Conservation (phyloP, 2,797 vertebrate species). For the Chromobotia macracanthus region DNA sequence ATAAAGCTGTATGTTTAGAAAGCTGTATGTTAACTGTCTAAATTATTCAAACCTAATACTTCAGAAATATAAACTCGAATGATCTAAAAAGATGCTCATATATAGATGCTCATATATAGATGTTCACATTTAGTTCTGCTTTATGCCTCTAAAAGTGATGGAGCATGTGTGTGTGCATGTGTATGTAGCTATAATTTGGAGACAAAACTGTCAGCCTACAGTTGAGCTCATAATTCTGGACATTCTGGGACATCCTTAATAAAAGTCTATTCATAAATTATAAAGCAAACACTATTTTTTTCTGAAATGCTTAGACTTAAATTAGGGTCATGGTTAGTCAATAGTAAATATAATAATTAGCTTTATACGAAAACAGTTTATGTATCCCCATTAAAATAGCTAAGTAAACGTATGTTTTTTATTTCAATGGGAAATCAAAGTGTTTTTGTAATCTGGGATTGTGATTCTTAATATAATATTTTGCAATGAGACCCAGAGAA, state of each 20-base stretch:
- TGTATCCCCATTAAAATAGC: not conserved
- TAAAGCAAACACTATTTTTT: not conserved
- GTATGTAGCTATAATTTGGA: not conserved
- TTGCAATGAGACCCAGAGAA: not conserved
- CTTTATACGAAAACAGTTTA: not conserved
- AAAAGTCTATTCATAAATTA: no score
- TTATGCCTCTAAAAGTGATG: constrained; percentile 23
- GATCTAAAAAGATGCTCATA: constrained; percentile 14
- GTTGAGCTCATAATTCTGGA: no score
- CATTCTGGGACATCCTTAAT: no score
- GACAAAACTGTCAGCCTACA: not conserved
- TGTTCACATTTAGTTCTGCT: constrained; percentile 1
- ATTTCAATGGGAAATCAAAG: constrained; percentile 19
- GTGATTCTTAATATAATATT: constrained; percentile 19
- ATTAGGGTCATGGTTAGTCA: not conserved
- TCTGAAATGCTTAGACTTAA: not conserved
- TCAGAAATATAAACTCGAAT: constrained; percentile 20
- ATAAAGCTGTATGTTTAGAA: not conserved
- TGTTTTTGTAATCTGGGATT: constrained; percentile 31
- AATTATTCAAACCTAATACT: constrained; percentile 19
- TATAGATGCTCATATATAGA: constrained; percentile 3
- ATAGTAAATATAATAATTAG: not conserved
- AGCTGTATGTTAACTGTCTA: constrained; percentile 20
- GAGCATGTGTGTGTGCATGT: not conserved
- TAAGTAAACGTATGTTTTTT: not conserved